Evolutionary conservation across 2,888 invertebrate genomes (phyloP).

Genomic region (Polydesmus complanatus): DNA sequence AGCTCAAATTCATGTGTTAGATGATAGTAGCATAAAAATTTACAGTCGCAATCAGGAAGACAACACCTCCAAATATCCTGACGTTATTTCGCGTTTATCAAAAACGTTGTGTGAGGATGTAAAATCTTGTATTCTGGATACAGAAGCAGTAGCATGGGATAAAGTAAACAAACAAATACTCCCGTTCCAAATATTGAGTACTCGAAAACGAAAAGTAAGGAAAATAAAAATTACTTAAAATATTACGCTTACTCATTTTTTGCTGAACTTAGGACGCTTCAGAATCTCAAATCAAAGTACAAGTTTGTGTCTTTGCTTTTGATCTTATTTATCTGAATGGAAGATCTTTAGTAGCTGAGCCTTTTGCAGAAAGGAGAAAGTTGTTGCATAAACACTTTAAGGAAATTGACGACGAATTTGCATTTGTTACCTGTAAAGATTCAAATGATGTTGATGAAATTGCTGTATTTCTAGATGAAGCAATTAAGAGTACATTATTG

Average conservation of each 20-base stretch:
- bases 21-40: conserved; percentile 55
- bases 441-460: conserved; percentile 79
- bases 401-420: conserved; percentile 58
- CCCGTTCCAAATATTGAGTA: conserved; percentile 91
- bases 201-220: conserved; percentile 77
- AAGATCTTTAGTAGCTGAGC: conserved; percentile 58
- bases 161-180: conserved; percentile 68
- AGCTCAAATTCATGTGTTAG: conserved; percentile 58
- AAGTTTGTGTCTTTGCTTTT: conserved; percentile 92
- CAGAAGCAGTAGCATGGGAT: conserved; percentile 97
- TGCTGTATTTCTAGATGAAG: conserved; percentile 82
- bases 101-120: conserved; percentile 35
- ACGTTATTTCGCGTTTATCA: conserved; percentile 59
- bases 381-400: conserved; percentile 56
- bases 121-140: conserved; percentile 76
- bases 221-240: not conserved
- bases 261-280: conserved; percentile 56
- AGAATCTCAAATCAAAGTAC: conserved; percentile 61
- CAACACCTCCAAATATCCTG: conserved; percentile 90
- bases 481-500: conserved; percentile 55
- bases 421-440: conserved; percentile 70
- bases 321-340: conserved; percentile 90
- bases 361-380: conserved; percentile 58
- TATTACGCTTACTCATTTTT: too few species aligned
- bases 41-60: conserved; percentile 94